Base-by-base conservation (phyloP, 2,888 invertebrate species). In the Polia nebulosa region DNA sequence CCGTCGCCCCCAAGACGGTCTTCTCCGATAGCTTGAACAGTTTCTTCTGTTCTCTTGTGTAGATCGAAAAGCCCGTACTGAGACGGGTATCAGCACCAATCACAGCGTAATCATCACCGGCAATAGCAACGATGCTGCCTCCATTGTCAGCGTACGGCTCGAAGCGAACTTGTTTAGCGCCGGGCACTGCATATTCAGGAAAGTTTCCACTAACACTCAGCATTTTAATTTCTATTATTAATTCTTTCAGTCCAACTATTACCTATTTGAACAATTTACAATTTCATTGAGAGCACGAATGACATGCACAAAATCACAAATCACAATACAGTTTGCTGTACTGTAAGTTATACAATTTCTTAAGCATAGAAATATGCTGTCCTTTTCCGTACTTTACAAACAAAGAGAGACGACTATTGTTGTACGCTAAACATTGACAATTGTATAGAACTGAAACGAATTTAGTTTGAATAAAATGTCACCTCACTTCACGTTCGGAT, bases 21-120 rank as follows among this genome's bases (percentile, higher is more conserved):
- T 96, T 97, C 1, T 97, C 95, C 0, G 99, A 98, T 82, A 99
- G 92, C 78, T 97, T 96, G 88, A 99, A 99, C 13, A 99, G 94
- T 92, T 99, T 99, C 78, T 98, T 97, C 89, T 98, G 98, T 66
- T 98, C 97, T 45, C 99, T 96, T 0, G 99, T 98, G 87, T 98
- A 98, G 87, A 99, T 99, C 5, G 97, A 97, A 92, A 98, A 99
- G 0, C 99, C 99, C 73, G 98, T 97, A 91, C 98, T 98, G 49
- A 99, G 96, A 81, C 99, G 97, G 0, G 99, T 99, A 90, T 99
- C 99, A 0, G 99, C 98, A 7, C 99, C 99, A 89, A 99, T 98
- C 29, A 99, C 97, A 22, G 98, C 98, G 92, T 98, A 99, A 92
- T 99, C 98, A 51, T 99, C 98, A 29, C 99, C 99, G 89, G 99